These are phyloP conservation scores for Oncorhynchus gorbuscha DNA, from an alignment of 2,113 vertebrate genomes.

Conservation along the genomic window DNA sequence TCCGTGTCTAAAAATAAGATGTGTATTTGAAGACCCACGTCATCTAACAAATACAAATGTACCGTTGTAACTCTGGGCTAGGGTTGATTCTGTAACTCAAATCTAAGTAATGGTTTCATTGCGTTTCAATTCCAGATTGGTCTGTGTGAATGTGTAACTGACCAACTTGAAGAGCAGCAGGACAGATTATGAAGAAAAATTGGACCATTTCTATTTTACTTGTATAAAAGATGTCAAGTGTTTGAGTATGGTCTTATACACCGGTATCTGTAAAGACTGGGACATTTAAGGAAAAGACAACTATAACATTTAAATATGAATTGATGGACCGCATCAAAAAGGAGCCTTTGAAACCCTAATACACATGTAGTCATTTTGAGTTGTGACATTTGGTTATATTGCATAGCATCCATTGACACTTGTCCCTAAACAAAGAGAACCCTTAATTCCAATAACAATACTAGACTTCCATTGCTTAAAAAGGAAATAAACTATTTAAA, in stretches of 20 bases:
- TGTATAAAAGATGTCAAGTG: background rate
- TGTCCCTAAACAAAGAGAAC: background rate
- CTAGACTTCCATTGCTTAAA: background rate
- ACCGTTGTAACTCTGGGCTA: background rate
- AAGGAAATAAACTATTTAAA: background rate
- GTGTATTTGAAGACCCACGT: too few relatives aligned
- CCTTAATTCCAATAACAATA: background rate
- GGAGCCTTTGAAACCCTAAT: too few relatives aligned
- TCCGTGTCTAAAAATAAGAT: background rate
- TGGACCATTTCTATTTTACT: too few relatives aligned
- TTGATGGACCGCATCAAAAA: too few relatives aligned
- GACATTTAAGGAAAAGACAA: background rate
- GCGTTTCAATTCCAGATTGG: background rate
- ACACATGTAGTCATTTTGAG: too few relatives aligned
- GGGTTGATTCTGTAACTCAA: background rate
- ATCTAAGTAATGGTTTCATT: background rate
- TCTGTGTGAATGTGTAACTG: background rate
- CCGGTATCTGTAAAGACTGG: conserved; percentile 1
- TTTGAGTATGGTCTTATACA: background rate
- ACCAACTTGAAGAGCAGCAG: background rate
- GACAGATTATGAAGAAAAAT: background rate
- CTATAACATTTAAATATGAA: too few relatives aligned
- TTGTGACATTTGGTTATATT: too few relatives aligned
- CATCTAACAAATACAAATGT: background rate
- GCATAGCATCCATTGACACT: too few relatives aligned